Base-by-base conservation (phyloP, 2,888 invertebrate species). In the Lithodes maja region DNA sequence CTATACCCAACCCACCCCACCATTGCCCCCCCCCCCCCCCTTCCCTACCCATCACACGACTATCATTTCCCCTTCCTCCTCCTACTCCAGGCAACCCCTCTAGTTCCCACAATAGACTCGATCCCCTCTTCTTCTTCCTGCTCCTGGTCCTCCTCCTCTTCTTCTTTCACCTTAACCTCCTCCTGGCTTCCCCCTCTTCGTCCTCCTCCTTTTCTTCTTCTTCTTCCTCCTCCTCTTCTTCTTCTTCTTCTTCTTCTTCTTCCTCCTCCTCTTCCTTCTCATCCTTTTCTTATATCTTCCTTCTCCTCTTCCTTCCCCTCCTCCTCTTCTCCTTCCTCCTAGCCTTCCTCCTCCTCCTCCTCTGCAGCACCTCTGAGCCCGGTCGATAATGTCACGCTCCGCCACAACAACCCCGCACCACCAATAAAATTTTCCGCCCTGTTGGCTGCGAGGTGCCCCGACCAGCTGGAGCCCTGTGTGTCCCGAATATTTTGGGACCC, bases 341-440 rank as follows among this genome's bases (percentile, higher is more conserved):
- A 3, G 3, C n/a, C 74, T n/a, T 17, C 15, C 74, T 17, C 17
- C 74, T 17, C 74, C 17, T n/a, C 74, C 74, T 74, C 74, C 74
- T 17, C 17, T n/a, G 3, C 74, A n/a, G 17, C 17, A 74, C 74
- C 74, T n/a, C 17, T 33, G 68, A 17, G 9, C 68, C 68, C 5
- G 81, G 81, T 81, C 81, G 81, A 81, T 81, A 81, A 81, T 81
- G 82, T 82, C 87, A 83, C 87, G 82, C 83, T 78, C 79, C 49
- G 71, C 83, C 78, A 83, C 83, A 87, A 87, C 87, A 87, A 83
- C 83, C 12, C 49, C 49, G 80, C 33, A 55, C 68, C 83, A 79
- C 83, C 68, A 83, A 86, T 86, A 78, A 87, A 87, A 87, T 87
- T 87, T 87, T 87, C 87, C 83, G 83, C 87, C 87, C 17, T 87